Percentiles rank a stretch among this genome's conserved stretches.
Evolutionary conservation across 2,113 vertebrate species (phyloP).

Genomic region (Malurus alboscapulatus): DNA sequence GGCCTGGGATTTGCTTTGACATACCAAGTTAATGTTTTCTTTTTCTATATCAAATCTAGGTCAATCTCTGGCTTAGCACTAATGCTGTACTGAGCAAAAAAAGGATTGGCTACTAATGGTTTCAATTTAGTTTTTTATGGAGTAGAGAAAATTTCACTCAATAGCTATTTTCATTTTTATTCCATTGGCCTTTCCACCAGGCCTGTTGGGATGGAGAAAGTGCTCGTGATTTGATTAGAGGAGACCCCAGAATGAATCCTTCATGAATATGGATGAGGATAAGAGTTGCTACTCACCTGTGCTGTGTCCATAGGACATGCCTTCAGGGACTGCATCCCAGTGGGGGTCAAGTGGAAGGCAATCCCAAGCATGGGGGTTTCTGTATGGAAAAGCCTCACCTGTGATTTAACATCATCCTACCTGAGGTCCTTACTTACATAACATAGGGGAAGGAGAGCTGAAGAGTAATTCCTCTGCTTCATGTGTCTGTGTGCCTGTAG

Average conservation of each 20-base stretch:
- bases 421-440: background rate
- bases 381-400: background rate
- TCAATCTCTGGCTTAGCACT: conserved; percentile 57
- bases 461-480: background rate
- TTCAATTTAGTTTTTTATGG: conserved; percentile 59
- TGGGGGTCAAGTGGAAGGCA: background rate
- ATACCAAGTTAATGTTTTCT: conserved; percentile 49
- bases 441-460: background rate
- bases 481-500: background rate
- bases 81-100: conserved; percentile 46
- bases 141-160: conserved; percentile 41
- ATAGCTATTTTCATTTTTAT: conserved; percentile 60
- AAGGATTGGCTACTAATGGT: conserved; percentile 58
- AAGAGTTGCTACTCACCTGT: background rate
- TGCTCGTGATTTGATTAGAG: conserved; percentile 8
- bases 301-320: background rate
- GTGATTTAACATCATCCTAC: background rate
- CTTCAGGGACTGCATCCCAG: background rate
- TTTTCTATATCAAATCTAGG: conserved; percentile 56
- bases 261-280: background rate
- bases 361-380: background rate
- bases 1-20: conserved; percentile 56
- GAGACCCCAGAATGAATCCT: background rate
- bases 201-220: background rate
- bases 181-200: background rate